phyloP scores from a whole-genome alignment of 2,888 invertebrate genomes.

The Heliconius ismenius region DNA sequence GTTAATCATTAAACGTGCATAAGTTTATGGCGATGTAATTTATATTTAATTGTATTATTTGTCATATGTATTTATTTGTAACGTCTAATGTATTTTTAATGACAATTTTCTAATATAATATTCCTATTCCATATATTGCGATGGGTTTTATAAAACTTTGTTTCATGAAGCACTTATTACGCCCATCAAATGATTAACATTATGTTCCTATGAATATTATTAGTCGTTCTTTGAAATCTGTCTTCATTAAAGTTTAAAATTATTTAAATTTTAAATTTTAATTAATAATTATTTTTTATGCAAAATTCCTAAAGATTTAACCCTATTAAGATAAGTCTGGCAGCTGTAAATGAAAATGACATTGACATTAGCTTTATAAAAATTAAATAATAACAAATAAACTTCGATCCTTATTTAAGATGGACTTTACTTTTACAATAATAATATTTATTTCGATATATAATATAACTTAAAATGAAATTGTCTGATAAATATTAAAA shows the following conservation, averaged over 20 bases:
- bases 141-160: neutral
- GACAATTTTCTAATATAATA: neutral
- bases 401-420: neutral
- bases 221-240: neutral
- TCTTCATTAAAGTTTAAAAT: neutral
- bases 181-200: neutral
- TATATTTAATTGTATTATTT: conserved; percentile 20
- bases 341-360: conserved; percentile 11
- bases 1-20: conserved; percentile 36
- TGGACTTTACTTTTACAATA: neutral
- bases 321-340: neutral
- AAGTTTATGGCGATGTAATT: conserved; percentile 29
- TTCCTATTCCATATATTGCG: neutral
- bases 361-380: neutral
- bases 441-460: neutral
- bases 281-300: too few species aligned
- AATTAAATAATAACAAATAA: neutral
- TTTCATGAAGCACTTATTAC: neutral
- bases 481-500: neutral
- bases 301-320: neutral
- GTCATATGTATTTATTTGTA: conserved; percentile 10
- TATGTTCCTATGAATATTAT: neutral
- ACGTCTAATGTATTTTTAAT: conserved; percentile 8
- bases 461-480: neutral
- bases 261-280: too few species aligned